phyloP scores from a whole-genome alignment of 2,888 invertebrate genomes.

The Drosophila maculinotata region DNA sequence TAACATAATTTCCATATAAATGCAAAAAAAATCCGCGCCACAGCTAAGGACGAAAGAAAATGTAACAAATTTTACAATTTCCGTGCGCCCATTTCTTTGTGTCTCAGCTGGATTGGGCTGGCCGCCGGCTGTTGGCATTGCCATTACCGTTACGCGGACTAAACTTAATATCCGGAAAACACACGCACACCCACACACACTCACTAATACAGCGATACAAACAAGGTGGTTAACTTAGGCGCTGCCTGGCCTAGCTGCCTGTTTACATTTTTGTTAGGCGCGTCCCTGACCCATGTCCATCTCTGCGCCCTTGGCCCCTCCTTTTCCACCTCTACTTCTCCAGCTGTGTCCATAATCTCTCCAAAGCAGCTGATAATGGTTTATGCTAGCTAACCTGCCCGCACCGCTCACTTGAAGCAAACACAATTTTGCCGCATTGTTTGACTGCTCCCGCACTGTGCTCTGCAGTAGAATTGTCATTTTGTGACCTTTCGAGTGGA shows the following conservation, averaged over 20 bases:
- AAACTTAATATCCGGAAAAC: slow-evolving; percentile 72
- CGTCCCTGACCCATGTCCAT: slow-evolving; percentile 65
- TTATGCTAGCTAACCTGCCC: slow-evolving; percentile 26
- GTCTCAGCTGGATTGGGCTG: slow-evolving; percentile 47
- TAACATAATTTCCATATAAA: slow-evolving; percentile 61
- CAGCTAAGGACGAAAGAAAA: slow-evolving; percentile 44
- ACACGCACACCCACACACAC: slow-evolving; percentile 14
- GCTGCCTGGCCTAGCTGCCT: slow-evolving; percentile 34
- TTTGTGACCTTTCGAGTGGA: slow-evolving; percentile 51
- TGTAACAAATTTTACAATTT: slow-evolving; percentile 77
- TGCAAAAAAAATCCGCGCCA: slow-evolving; percentile 43
- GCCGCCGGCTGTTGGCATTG: slow-evolving; percentile 69
- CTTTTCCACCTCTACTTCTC: not conserved
- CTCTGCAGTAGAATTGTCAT: slow-evolving; percentile 52
- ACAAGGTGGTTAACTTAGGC: slow-evolving; percentile 44
- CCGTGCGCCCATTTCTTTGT: slow-evolving; percentile 42
- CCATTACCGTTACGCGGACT: slow-evolving; percentile 71
- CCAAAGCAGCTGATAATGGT: slow-evolving; percentile 76
- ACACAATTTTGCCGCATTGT: slow-evolving; percentile 54
- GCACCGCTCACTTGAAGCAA: slow-evolving; percentile 9
- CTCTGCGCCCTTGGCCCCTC: slow-evolving; percentile 6
- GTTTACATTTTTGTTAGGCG: slow-evolving; percentile 73
- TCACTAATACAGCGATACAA: not conserved
- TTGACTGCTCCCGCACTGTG: slow-evolving; percentile 27
- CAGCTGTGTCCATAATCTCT: slow-evolving; percentile 50